Conservation (phyloP, 2,113 vertebrate species). For the Rhagologus leucostigma region DNA sequence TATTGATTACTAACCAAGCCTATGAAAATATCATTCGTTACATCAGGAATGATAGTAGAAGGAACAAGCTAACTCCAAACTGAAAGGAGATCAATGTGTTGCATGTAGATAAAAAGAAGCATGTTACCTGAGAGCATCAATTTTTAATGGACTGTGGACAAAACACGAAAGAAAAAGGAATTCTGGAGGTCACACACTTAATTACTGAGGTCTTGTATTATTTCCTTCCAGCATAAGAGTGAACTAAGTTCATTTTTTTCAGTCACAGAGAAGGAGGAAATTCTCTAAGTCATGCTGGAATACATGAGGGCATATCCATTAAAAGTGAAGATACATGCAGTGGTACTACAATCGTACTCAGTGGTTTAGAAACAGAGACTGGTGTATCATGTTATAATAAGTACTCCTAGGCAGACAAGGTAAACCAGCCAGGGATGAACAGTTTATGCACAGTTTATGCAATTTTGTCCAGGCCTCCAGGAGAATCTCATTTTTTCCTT, state of each 20-base stretch:
- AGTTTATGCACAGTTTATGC: background rate
- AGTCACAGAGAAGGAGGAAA: background rate
- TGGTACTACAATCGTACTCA: background rate
- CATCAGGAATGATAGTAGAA: slow-evolving; percentile 63
- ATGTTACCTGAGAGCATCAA: slow-evolving; percentile 69
- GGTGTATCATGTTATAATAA: background rate
- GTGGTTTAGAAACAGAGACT: background rate
- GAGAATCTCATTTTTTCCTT: background rate
- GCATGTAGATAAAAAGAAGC: slow-evolving; percentile 69
- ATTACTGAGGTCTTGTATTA: slow-evolving; percentile 32
- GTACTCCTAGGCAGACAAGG: background rate
- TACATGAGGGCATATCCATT: background rate
- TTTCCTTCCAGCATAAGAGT: slow-evolving; percentile 17
- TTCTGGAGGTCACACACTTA: slow-evolving; percentile 6
- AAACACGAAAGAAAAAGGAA: slow-evolving; percentile 57
- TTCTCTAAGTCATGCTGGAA: slow-evolving; percentile 13
- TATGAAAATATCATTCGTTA: slow-evolving; percentile 76
- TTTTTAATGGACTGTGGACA: slow-evolving; percentile 64
- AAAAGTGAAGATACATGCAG: background rate
- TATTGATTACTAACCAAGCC: slow-evolving; percentile 73
- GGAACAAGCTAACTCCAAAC: slow-evolving; percentile 65
- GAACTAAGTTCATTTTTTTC: slow-evolving; percentile 15
- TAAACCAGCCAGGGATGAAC: background rate
- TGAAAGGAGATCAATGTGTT: slow-evolving; percentile 69
- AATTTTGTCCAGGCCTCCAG: background rate